A percentile compares a stretch with the other conserved stretches of the same genome.
Conservation (phyloP, 1,140 invertebrate species). For the Harpegnathos saltator region DNA sequence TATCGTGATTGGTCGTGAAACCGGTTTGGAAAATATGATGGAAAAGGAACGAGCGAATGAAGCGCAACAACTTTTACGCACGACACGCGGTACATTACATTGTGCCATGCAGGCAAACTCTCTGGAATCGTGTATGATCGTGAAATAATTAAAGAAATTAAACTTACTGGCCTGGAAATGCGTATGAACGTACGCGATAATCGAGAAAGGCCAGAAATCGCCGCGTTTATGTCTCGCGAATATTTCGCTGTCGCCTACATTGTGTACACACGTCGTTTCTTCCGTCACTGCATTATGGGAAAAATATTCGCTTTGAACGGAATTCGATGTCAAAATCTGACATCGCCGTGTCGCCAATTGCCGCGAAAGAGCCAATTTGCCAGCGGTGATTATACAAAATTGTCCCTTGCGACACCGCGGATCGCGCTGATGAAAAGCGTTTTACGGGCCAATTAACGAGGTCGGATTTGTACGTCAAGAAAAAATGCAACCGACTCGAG, state of each 20-base stretch:
- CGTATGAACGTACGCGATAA: neutral
- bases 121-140: neutral
- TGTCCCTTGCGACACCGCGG: neutral
- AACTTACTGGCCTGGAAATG: neutral
- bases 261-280: neutral
- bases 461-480: neutral
- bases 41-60: constrained; percentile 21
- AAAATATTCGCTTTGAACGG: neutral
- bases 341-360: too few relatives aligned
- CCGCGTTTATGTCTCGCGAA: neutral
- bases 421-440: neutral
- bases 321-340: neutral
- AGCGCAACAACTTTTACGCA: constrained; percentile 44
- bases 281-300: neutral
- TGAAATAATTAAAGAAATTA: neutral
- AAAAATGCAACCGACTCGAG: neutral
- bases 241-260: neutral
- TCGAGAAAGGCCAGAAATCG: neutral
- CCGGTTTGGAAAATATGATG: constrained; percentile 49
- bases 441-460: neutral
- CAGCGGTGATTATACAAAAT: neutral
- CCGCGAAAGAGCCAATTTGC: neutral
- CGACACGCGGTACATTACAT: neutral
- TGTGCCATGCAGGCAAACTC: neutral
- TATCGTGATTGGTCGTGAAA: neutral